phyloP scores from a whole-genome alignment of 2,113 vertebrate species.

The Stigmatopora nigra region DNA sequence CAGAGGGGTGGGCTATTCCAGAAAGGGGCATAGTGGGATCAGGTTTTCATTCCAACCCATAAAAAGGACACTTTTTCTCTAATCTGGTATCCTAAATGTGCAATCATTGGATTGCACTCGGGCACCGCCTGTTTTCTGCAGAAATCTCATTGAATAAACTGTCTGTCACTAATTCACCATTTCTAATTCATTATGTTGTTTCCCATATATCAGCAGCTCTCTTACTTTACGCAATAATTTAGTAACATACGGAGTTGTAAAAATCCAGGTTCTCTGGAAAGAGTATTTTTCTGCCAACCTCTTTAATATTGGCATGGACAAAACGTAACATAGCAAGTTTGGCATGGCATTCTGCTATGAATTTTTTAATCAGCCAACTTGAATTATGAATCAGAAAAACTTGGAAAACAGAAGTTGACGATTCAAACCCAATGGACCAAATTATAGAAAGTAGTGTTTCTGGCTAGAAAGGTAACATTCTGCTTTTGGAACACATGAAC shows the following conservation, averaged over 20 bases:
- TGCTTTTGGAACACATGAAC: too few relatives aligned
- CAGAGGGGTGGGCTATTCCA: too few relatives aligned
- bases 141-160: too few relatives aligned
- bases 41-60: too few relatives aligned
- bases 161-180: too few relatives aligned
- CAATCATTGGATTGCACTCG: too few relatives aligned
- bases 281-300: constrained; percentile 89
- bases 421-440: background rate
- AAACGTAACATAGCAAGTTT: constrained; percentile 82
- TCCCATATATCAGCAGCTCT: constrained; percentile 43
- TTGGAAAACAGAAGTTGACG: background rate
- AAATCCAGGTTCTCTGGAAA: constrained; percentile 98
- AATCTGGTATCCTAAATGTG: too few relatives aligned
- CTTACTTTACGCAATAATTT: constrained; percentile 60
- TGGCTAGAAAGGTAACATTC: background rate
- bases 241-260: constrained; percentile 85
- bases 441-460: background rate
- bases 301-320: constrained; percentile 96
- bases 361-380: background rate
- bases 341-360: background rate
- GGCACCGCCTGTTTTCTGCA: too few relatives aligned
- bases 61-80: too few relatives aligned
- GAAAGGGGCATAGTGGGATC: too few relatives aligned
- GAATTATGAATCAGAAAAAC: background rate
- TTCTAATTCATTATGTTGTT: too few relatives aligned